A percentile compares a stretch with the other conserved stretches of the same genome.
phyloP scores from a whole-genome alignment of 2,113 vertebrate genomes.

The Petrocephalus microphthalmus region DNA sequence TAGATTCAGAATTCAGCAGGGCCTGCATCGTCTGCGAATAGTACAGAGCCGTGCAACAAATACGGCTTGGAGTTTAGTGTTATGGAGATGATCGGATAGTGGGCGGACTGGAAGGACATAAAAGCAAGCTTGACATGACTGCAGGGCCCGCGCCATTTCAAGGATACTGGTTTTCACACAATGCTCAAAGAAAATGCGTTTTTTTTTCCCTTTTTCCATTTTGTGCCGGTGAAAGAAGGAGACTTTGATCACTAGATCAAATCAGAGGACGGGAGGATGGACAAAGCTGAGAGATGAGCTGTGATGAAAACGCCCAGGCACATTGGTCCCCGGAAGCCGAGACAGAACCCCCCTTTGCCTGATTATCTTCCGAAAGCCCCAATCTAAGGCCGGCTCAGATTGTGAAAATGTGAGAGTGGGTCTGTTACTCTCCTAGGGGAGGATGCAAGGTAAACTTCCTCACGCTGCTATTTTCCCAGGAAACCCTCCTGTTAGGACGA shows the following conservation, averaged over 20 bases:
- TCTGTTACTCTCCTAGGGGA: neutral
- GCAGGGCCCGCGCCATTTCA: neutral
- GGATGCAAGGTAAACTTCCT: neutral
- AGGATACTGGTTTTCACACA: neutral
- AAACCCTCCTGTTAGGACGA: neutral
- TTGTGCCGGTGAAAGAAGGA: neutral
- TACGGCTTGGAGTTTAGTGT: neutral
- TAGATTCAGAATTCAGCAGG: neutral
- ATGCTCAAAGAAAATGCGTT: neutral
- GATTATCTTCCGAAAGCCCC: neutral
- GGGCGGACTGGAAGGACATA: neutral
- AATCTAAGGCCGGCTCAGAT: neutral
- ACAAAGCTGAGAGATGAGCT: neutral
- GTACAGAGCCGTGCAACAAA: neutral
- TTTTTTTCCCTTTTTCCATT: neutral
- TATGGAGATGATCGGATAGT: neutral
- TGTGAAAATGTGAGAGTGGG: neutral
- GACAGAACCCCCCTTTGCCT: neutral
- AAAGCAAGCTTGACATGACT: neutral
- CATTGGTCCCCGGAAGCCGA: neutral
- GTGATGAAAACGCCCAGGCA: neutral
- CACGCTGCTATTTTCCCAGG: neutral
- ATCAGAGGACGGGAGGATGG: neutral
- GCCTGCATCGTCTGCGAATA: neutral
- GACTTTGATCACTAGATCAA: conserved; percentile 8